Conservation (phyloP, 2,888 invertebrate species). For the Eupithecia abbreviata region DNA sequence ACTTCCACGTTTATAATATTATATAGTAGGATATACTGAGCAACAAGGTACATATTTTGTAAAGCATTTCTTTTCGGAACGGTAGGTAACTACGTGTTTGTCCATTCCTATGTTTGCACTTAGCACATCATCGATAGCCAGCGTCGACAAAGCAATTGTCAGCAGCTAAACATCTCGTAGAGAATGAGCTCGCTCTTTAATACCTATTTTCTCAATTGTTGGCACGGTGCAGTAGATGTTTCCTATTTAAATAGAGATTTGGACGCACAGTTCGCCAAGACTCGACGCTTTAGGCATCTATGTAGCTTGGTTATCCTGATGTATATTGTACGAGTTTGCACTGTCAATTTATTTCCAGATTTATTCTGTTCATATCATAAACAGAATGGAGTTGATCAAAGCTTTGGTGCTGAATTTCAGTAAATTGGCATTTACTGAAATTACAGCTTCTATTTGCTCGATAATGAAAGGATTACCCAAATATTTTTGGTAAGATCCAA, state of each 20-base stretch:
- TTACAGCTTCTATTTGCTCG: not conserved
- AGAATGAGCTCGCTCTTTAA: conserved; percentile 4
- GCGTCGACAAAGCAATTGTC: conserved; percentile 15
- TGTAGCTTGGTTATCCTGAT: not conserved
- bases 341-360: not conserved
- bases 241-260: conserved; percentile 27
- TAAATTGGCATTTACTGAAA: not conserved
- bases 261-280: conserved; percentile 12
- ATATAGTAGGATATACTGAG: too few relatives aligned
- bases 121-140: not conserved
- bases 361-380: not conserved
- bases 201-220: conserved; percentile 25
- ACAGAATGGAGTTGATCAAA: not conserved
- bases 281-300: not conserved
- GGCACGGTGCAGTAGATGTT: conserved; percentile 21
- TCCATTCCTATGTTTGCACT: not conserved
- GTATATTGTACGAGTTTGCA: not conserved
- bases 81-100: not conserved
- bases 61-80: not conserved
- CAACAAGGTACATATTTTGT: not conserved
- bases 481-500: too few relatives aligned
- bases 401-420: too few relatives aligned
- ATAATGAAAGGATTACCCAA: not conserved
- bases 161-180: conserved; percentile 9
- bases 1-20: too few relatives aligned